Percentiles rank a stretch among this genome's conserved stretches.
Conservation (phyloP, 2,888 invertebrate genomes). For the Cristatella mucedo region DNA sequence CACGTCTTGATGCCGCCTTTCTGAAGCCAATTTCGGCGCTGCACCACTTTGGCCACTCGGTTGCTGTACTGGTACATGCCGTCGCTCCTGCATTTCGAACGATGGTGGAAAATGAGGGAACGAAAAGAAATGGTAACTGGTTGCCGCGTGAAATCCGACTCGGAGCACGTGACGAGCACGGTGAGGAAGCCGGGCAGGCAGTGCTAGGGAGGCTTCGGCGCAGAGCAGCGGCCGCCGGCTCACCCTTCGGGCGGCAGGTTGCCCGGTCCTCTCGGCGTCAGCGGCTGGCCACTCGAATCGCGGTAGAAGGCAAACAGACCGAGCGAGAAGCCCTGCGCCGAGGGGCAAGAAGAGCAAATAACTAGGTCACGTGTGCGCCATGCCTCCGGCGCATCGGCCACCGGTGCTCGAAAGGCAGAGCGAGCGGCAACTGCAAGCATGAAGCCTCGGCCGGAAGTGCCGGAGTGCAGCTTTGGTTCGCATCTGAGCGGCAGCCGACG, state of each 20-base stretch:
- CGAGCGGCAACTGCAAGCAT: too few species aligned
- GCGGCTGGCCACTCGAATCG: slow-evolving; percentile 69
- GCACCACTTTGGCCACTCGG: slow-evolving; percentile 61
- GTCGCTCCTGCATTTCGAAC: neutral
- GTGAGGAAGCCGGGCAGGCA: neutral
- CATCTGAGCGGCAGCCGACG: too few species aligned
- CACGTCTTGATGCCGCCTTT: slow-evolving; percentile 57
- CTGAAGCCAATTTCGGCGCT: slow-evolving; percentile 57
- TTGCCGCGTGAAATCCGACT: too few species aligned
- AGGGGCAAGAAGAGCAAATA: too few species aligned
- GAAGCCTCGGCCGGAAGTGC: too few species aligned
- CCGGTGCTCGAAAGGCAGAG: too few species aligned
- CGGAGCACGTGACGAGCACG: too few species aligned
- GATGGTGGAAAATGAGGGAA: neutral
- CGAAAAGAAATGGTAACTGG: too few species aligned
- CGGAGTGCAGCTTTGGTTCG: too few species aligned
- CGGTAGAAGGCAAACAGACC: slow-evolving; percentile 90
- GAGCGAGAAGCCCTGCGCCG: slow-evolving; percentile 77
- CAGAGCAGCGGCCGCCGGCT: neutral
- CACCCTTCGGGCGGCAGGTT: slow-evolving; percentile 56
- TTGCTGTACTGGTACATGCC: slow-evolving; percentile 76
- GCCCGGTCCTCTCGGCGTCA: slow-evolving; percentile 45
- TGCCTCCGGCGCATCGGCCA: too few species aligned
- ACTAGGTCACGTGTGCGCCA: too few species aligned
- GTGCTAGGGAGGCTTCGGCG: neutral